Base-by-base conservation (phyloP, 2,113 vertebrate genomes). In the Pedionomus torquatus region DNA sequence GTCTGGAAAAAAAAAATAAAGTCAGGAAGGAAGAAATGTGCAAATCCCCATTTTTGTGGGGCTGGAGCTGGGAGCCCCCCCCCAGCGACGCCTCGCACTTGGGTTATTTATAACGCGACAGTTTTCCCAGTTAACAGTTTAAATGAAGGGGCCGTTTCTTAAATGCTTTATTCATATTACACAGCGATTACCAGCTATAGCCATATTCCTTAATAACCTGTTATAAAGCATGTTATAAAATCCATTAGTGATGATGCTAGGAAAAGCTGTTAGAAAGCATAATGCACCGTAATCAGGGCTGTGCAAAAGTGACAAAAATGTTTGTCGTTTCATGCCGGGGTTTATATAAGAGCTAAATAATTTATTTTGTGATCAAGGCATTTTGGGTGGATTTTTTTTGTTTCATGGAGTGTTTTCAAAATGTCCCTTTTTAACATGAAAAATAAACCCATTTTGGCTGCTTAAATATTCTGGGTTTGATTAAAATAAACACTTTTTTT, bases 191-290 rank as follows among this genome's bases (percentile, higher is more conserved):
- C 35, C 96, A 95, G 94, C 97, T 96, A 51, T 89, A 97, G 97
- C 97, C 97, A 97, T 98, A 98, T 98, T 96, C 98, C 95, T 98
- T 98, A 98, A 98, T 98, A 98, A 98, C 97, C 97, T 98, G 94
- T 98, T 98, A 97, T 97, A 98, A 97, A 98, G 94, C 95, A 92
- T 61, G 76, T 97, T 97, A 96, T 96, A 96, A 97, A 98, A 97
- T 85, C 95, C 96, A 93, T 95, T 96, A 96, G 90, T 84, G 96
- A 97, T 97, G 94, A 93, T 88, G 89, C 95, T 80, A 20, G 89
- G 89, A 58, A 93, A 97, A 96, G 95, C 97, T 96, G 97, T 97
- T 97, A 94, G 93, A 86, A 93, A 96, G 96, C 97, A 95, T 97
- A 96, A 95, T 86, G 94, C 79, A 75, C 83, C 7, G 84, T 93